phyloP scores from a whole-genome alignment of 1,140 invertebrate genomes.

The Scylla paramamosain region DNA sequence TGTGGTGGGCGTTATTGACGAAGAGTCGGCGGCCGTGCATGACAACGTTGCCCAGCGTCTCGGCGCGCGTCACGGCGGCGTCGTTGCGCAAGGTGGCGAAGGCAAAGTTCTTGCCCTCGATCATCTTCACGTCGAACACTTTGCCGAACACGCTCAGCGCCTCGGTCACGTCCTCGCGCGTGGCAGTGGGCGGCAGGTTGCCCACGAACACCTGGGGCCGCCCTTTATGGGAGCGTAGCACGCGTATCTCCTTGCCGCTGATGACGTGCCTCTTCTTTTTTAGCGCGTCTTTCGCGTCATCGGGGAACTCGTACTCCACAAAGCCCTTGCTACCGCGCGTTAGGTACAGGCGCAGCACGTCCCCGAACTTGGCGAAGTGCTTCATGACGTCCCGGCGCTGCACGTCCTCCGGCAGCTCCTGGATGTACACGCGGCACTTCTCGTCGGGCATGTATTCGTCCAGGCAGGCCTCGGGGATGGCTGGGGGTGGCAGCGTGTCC shows the following conservation, averaged over 20 bases:
- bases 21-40: background rate
- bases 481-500: background rate
- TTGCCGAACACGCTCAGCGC: background rate
- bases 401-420: background rate
- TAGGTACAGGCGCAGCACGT: background rate
- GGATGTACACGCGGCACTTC: background rate
- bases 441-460: background rate
- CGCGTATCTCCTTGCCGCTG: background rate
- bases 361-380: background rate
- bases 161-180: background rate
- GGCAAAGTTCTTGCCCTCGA: background rate
- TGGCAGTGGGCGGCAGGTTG: background rate
- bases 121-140: background rate
- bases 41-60: background rate
- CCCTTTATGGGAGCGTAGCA: background rate
- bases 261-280: background rate
- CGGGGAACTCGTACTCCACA: background rate
- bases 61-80: background rate
- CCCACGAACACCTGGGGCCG: background rate
- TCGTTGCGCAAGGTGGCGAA: background rate
- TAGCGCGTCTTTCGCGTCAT: background rate
- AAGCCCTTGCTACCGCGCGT: background rate
- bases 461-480: background rate
- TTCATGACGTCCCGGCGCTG: background rate
- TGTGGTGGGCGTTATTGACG: background rate